Evolutionary conservation across 2,888 invertebrate species (phyloP), one percentile per base, ranked within the genome.

Genomic region (Drosophila percnosoma): DNA sequence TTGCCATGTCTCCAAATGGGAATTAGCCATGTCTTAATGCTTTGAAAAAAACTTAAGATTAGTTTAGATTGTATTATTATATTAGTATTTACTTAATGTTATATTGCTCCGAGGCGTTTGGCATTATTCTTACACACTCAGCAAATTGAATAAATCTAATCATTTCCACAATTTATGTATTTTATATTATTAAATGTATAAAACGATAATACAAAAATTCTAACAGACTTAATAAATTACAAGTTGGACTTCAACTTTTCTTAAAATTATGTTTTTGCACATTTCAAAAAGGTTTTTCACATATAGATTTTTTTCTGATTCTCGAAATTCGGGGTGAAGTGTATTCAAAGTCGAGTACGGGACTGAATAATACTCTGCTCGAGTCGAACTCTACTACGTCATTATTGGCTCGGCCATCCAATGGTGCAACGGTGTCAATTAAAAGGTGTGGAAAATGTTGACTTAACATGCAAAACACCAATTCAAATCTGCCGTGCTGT

Each of bases 391-490:
- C 52, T 40, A 66, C 7, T 65, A 45, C 7, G 52, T 24, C 42
- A 66, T 49, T 66, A 66, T 51, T 66, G 40, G 67, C 49, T 49
- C 13, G 8, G 48, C 21, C 49, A 45, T 64, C 51, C 34, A 66
- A 65, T 52, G 51, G 65, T 40, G 52, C 42, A 34, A 29, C 52
- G 42, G 52, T 70, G 71, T 71, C 75, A 80, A 83, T 83, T 84
- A 73, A 78, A 78, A 85, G 88, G 83, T 88, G 88, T 83, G 79
- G 79, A 85, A 85, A 86, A 80, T 79, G 77, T 73, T 52, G 71
- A 77, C 70, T 79, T 76, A 75, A 78, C 84, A 87, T 88, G 88
- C 89, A 80, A 88, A 84, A 82, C 72, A 68, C 74, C 79, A 89
- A 88, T 86, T 84, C 83, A 71, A 78, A 68, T 73, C 36, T 27